phyloP scores from a whole-genome alignment of 2,113 vertebrate species.

The Eurypyga helias region DNA sequence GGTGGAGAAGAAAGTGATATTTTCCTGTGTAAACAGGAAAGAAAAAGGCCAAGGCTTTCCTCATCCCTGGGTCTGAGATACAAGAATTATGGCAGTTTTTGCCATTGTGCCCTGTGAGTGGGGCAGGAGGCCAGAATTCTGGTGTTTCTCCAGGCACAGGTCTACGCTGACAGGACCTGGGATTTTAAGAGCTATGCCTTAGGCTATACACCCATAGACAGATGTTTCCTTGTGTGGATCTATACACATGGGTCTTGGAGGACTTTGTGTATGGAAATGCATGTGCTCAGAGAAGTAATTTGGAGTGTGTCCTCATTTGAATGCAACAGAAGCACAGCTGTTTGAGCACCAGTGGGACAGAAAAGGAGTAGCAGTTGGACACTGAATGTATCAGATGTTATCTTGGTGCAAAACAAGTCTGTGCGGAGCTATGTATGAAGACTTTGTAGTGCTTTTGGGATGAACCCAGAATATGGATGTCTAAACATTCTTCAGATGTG shows the following conservation, averaged over 20 bases:
- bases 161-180: not conserved
- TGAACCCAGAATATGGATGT: not conserved
- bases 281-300: fast-evolving
- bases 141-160: not conserved
- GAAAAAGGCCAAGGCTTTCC: not conserved
- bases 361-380: not conserved
- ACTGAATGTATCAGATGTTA: not conserved
- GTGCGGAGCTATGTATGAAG: not conserved
- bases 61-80: not conserved
- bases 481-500: not conserved
- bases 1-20: not conserved
- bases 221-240: not conserved
- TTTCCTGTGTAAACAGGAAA: not conserved
- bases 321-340: not conserved
- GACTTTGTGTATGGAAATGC: not conserved
- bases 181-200: not conserved
- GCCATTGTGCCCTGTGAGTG: not conserved
- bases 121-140: not conserved
- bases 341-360: not conserved
- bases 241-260: not conserved
- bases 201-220: not conserved
- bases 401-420: not conserved
- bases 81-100: not conserved
- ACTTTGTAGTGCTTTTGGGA: not conserved
- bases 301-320: not conserved